phyloP scores from a whole-genome alignment of 1,140 invertebrate species.

The Zaprionus capensis region DNA sequence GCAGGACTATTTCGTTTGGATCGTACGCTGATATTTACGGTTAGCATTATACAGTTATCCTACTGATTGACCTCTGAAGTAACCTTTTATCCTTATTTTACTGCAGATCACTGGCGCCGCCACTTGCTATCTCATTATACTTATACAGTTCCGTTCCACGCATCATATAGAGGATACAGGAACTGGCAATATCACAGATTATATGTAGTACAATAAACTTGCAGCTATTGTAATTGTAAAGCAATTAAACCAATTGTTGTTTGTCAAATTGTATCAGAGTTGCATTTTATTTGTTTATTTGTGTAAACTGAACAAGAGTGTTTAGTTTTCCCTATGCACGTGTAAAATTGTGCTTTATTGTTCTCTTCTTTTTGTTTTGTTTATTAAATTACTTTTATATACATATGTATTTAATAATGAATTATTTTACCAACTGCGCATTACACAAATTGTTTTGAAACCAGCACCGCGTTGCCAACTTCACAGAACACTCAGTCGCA shows the following conservation, averaged over 20 bases:
- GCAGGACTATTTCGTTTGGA: constrained; percentile 79
- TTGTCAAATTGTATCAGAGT: neutral
- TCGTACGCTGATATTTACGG: constrained; percentile 80
- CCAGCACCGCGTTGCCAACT: neutral
- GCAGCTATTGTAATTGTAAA: neutral
- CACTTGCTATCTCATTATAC: constrained; percentile 79
- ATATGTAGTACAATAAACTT: neutral
- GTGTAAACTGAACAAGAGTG: accelerated
- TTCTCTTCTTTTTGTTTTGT: neutral
- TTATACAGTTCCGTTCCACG: constrained; percentile 72
- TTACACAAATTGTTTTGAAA: neutral
- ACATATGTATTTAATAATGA: neutral
- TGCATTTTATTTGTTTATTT: neutral
- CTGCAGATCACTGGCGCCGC: constrained; percentile 75
- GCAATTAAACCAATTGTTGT: neutral
- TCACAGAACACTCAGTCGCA: neutral
- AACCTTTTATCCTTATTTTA: neutral
- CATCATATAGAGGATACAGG: constrained; percentile 59
- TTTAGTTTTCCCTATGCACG: too few relatives aligned
- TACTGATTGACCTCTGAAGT: neutral
- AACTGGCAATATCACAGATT: constrained; percentile 21
- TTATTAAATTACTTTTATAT: neutral
- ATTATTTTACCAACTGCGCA: neutral
- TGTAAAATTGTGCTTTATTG: too few relatives aligned
- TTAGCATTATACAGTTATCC: constrained; percentile 6